Conservation (phyloP, 2,113 vertebrate species). For the Isichthys henryi region DNA sequence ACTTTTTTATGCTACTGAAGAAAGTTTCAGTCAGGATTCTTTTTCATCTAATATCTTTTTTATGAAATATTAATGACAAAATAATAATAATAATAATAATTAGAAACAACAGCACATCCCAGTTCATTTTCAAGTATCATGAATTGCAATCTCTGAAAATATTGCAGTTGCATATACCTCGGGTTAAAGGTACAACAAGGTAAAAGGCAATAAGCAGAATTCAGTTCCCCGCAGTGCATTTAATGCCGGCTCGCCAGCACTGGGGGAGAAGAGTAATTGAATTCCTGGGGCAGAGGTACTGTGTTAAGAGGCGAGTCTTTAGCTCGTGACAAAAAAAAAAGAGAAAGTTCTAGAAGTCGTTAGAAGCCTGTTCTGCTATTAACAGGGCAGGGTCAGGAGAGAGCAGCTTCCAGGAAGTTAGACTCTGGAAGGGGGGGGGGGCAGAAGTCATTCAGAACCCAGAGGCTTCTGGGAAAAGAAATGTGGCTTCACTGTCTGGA, state of each 20-base stretch:
- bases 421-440: not conserved
- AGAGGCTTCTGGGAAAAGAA: not conserved
- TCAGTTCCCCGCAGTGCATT: conserved; percentile 8
- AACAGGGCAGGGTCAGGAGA: not conserved
- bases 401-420: not conserved
- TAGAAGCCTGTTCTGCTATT: not conserved
- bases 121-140: not conserved
- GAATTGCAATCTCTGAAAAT: not conserved
- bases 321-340: conserved; percentile 9
- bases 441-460: not conserved
- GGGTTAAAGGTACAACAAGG: not conserved
- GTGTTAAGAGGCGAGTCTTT: conserved; percentile 4
- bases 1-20: not conserved
- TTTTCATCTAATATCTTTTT: not conserved
- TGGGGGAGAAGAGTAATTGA: conserved; percentile 4
- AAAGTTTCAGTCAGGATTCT: not conserved
- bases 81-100: not conserved
- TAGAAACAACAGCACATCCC: not conserved
- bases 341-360: not conserved
- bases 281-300: conserved; percentile 5
- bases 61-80: not conserved
- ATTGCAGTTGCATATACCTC: not conserved
- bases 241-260: not conserved
- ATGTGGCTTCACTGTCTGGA: not conserved
- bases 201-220: not conserved